Conservation (phyloP, 1,140 invertebrate genomes). For the Lineus longissimus region DNA sequence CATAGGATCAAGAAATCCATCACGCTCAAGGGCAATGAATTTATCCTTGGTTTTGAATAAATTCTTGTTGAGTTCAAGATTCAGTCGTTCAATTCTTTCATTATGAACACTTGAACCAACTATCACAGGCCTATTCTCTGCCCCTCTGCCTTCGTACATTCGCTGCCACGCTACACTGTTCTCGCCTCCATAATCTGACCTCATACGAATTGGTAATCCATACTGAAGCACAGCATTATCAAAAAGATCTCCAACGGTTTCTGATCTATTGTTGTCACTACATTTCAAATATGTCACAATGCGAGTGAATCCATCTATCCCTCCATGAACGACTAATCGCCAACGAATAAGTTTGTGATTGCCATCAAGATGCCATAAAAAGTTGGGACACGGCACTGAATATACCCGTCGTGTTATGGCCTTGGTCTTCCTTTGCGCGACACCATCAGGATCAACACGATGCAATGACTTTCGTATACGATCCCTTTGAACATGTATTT, state of each 20-base stretch:
- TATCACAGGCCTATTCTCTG: neutral
- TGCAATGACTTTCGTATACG: neutral
- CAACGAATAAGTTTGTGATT: neutral
- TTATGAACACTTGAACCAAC: neutral
- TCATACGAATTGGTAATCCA: neutral
- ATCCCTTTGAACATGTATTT: no score
- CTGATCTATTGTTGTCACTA: slow-evolving; percentile 5
- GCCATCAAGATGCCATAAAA: neutral
- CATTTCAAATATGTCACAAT: neutral
- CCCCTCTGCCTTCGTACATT: neutral
- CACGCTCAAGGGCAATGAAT: neutral
- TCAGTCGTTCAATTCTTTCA: neutral
- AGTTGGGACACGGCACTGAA: neutral
- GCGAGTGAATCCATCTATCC: neutral
- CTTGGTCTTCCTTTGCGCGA: neutral
- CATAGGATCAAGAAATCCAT: neutral
- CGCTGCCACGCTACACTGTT: neutral
- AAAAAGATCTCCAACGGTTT: neutral
- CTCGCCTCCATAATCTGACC: neutral
- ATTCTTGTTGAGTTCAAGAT: neutral
- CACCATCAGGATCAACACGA: neutral
- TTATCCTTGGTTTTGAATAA: neutral
- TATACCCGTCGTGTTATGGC: neutral
- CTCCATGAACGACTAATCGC: neutral
- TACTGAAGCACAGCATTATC: neutral